Percentiles rank a stretch among this genome's conserved stretches.
These are phyloP conservation scores for Cloeon dipterum DNA, from an alignment of 2,888 invertebrate species.

Conservation along the genomic window DNA sequence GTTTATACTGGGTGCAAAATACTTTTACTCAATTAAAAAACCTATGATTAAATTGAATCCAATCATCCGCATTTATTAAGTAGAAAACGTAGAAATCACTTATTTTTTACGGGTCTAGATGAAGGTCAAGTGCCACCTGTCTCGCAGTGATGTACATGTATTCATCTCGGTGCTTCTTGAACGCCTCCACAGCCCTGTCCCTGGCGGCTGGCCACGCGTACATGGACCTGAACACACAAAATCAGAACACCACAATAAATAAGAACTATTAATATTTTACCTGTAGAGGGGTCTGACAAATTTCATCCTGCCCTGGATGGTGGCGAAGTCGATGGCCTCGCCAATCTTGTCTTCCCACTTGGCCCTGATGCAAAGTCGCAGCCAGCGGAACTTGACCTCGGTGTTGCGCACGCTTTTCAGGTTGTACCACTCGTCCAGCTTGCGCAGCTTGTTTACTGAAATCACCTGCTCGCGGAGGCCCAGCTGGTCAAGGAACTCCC, in stretches of 20 bases:
- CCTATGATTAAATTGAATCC: no score
- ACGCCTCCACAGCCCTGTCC: slow-evolving; percentile 43
- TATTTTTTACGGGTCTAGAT: slow-evolving; percentile 20
- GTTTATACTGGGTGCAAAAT: no score
- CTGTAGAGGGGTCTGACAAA: slow-evolving; percentile 72
- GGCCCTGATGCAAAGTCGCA: slow-evolving; percentile 52
- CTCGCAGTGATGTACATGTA: slow-evolving; percentile 72
- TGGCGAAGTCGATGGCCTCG: slow-evolving; percentile 51
- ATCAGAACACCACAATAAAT: no score
- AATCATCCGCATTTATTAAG: no score
- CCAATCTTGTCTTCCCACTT: slow-evolving; percentile 39
- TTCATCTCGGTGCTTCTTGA: slow-evolving; percentile 35
- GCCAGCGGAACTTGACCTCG: slow-evolving; percentile 53
- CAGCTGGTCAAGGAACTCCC: slow-evolving; percentile 44
- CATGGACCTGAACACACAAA: slow-evolving; percentile 29
- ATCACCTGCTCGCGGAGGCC: slow-evolving; percentile 26
- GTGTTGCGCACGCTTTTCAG: slow-evolving; percentile 42
- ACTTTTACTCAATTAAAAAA: no score
- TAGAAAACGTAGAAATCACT: no score
- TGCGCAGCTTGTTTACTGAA: slow-evolving; percentile 29
- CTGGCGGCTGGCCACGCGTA: slow-evolving; percentile 55
- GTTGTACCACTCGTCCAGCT: slow-evolving; percentile 37
- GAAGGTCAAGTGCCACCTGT: slow-evolving; percentile 51
- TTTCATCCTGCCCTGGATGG: slow-evolving; percentile 75
- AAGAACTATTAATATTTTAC: slow-evolving; percentile 13